These are phyloP conservation scores for Elysia crispata DNA, from an alignment of 2,888 invertebrate genomes.

Conservation along the genomic window DNA sequence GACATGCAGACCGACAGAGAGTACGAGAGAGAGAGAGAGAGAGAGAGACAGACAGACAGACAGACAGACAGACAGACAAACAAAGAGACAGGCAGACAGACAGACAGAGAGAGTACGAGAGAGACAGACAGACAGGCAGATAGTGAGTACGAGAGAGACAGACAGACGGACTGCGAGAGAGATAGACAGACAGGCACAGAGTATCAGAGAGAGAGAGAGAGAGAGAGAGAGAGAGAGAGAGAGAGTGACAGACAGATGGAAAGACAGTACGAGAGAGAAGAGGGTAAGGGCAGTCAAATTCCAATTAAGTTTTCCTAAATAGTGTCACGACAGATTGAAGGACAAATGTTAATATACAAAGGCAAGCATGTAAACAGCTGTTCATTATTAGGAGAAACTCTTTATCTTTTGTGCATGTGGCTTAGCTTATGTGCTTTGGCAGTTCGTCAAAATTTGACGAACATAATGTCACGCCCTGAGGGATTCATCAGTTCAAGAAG, in stretches of 20 bases:
- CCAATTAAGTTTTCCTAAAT: no score
- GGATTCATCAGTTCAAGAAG: no score
- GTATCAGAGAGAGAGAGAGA: not conserved
- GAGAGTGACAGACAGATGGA: not conserved
- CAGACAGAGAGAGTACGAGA: not conserved
- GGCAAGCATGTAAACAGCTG: no score
- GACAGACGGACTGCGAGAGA: slow-evolving; percentile 24
- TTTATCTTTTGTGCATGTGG: no score
- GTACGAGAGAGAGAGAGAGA: no score
- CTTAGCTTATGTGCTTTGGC: no score
- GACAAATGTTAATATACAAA: not conserved
- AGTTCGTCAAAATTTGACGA: no score
- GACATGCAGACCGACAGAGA: no score
- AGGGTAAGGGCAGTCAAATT: not conserved
- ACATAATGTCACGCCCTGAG: not conserved
- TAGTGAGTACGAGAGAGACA: slow-evolving; percentile 21
- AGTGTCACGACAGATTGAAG: not conserved
- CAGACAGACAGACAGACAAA: not conserved
- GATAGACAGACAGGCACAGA: not conserved
- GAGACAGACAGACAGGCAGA: not conserved
- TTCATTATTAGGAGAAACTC: no score
- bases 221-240: not conserved
- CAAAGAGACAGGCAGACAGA: slow-evolving; percentile 1
- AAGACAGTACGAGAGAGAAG: no score
- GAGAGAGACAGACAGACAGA: no score